Evolutionary conservation across 2,888 invertebrate genomes (phyloP).

Genomic region (Trissolcus japonicus): DNA sequence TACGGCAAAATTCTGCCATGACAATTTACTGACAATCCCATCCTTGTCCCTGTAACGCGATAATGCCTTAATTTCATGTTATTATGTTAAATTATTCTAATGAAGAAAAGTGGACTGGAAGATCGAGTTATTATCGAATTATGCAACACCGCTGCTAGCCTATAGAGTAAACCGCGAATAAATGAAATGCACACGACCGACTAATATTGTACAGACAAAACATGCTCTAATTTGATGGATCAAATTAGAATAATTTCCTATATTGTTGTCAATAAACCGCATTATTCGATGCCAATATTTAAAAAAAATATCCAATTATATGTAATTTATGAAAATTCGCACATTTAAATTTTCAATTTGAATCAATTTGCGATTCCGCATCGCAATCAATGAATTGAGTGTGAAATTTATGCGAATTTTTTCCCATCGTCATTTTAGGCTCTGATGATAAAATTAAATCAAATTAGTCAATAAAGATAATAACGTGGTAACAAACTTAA

Average conservation of each 20-base stretch:
- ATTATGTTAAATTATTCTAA: slow-evolving; percentile 59
- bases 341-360: slow-evolving; percentile 1
- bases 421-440: slow-evolving; percentile 20
- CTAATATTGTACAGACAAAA: too few relatives aligned
- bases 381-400: slow-evolving; percentile 6
- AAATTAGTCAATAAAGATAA: slow-evolving; percentile 32
- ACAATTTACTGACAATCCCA: slow-evolving; percentile 48
- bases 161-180: slow-evolving; percentile 19
- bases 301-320: too few relatives aligned
- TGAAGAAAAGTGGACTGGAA: slow-evolving; percentile 42
- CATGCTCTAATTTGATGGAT: too few relatives aligned
- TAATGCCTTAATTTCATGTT: slow-evolving; percentile 54
- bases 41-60: slow-evolving; percentile 51
- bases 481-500: slow-evolving; percentile 17
- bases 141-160: slow-evolving; percentile 48
- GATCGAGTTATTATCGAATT: slow-evolving; percentile 56
- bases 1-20: slow-evolving; percentile 24
- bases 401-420: slow-evolving; percentile 27
- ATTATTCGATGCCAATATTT: background rate
- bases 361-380: background rate
- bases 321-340: too few relatives aligned
- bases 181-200: slow-evolving; percentile 21
- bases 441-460: slow-evolving; percentile 15
- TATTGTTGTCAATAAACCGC: background rate
- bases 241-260: too few relatives aligned